Base-by-base conservation (phyloP, 2,113 vertebrate species). In the Pandion haliaetus region DNA sequence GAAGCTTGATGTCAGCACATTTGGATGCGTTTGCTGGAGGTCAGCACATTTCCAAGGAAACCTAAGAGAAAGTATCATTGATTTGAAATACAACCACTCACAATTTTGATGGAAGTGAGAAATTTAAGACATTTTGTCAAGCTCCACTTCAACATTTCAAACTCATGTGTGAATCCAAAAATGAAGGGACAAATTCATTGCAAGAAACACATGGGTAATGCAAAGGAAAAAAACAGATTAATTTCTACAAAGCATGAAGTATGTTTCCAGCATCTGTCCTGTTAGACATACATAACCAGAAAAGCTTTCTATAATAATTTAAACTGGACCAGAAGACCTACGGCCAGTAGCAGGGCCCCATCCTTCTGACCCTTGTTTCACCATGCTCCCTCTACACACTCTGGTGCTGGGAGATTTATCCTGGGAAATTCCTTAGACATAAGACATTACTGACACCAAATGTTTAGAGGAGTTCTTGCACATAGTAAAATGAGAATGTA, bases 401-500 rank as follows among this genome's bases (percentile, higher is more conserved):
- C 47, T 57, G 29, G 10, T 45, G 28, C 62, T 49, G 32, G 31
- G 26, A 88, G 19, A 36, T 76, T 90, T 73, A 36, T 40, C 29
- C 26, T 23, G 15, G 40, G 49, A 74, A 89, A 91, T 20, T 61
- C 47, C 50, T 86, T 73, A 92, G 73, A 45, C 21, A 18, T n/a
- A 95, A 88, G 69, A 74, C 95, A 76, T 94, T 78, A 95, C 77
- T 91, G 92, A 97, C 86, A 88, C 83, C 61, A 95, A 89, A 93
- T 54, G 80, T 92, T 95, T 95, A 88, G 59, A 88, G 16, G 40
- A 57, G 66, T 63, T 92, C n/a, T 82, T 95, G 54, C 88, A 89
- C 47, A 24, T 6, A 67, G 18, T n/a, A 59, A 88, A 59, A 72
- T 17, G 10, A 63, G 28, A 89, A 65, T 12, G 10, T 25, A 17